Evolutionary conservation across 30 jellyfish, hydroid and myxozoan species (phyloP), one percentile per base, ranked within the genome.

Genomic region (Pelagia noctiluca): DNA sequence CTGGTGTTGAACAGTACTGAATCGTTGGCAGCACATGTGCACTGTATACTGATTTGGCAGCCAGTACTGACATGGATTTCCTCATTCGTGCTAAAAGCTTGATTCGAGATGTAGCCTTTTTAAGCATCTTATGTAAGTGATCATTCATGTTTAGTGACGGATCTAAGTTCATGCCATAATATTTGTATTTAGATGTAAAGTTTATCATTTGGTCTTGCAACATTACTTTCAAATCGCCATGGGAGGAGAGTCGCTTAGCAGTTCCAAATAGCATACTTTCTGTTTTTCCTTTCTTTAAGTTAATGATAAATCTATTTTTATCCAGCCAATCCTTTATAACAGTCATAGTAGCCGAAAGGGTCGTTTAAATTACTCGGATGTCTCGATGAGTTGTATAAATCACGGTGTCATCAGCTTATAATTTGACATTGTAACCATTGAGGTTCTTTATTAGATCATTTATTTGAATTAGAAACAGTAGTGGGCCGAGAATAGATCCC

Each of bases 401-500:
- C 10, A 75, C 87, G 10, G 87, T 75, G 85, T 85, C 95, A 37
- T 74, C 95, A 37, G 95, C 95, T 73, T 54, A 85, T 65, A 74
- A 33, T 50, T 68, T 76, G 30, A 85, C 85, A 57, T 26, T 63
- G 52, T 90, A 85, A 63, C 84, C 71, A 60, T 72, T 31, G 21
- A 75, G 66, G 28, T 1, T 60, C 82, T 25, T 68, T 53, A 25
- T 64, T 1, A 74, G 71, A 70, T 85, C 95, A 42, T 85, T 85
- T 26, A 74, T 85, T 66, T 68, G 95, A 73, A 73, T 67, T 35
- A 75, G 16, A 63, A 75, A 85, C 77, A 85, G 67, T 48, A 85
- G 84, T 63, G 90, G 90, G 38, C 95, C 90, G 28, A 85, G 90
- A 49, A 85, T 85, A 65, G 95, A 85, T 63, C 90, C 90, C 84